Evolutionary conservation across 2,888 invertebrate genomes (phyloP).

Genomic region (Siphonodentalium dalli): DNA sequence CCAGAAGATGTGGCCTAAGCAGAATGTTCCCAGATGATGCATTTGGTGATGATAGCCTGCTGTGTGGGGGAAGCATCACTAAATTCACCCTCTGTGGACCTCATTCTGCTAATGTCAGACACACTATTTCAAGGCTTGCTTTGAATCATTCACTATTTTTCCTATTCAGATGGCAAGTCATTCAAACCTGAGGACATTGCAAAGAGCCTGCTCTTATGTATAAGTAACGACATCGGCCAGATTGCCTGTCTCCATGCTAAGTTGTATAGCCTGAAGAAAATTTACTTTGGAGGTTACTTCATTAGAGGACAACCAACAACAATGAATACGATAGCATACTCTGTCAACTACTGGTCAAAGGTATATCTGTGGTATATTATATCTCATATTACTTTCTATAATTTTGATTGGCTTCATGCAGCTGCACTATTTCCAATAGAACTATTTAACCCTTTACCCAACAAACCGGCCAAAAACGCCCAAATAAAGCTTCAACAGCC

Average conservation of each 20-base stretch:
- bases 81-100: too few species aligned
- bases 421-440: background rate
- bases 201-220: slow-evolving; percentile 72
- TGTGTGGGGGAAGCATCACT: too few species aligned
- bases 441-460: too few species aligned
- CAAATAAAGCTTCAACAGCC: too few species aligned
- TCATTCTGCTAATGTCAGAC: too few species aligned
- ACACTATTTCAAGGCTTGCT: too few species aligned
- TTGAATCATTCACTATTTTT: too few species aligned
- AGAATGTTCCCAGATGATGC: too few species aligned
- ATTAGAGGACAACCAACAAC: slow-evolving; percentile 75
- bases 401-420: background rate
- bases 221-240: slow-evolving; percentile 78
- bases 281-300: slow-evolving; percentile 77
- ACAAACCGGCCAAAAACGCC: too few species aligned
- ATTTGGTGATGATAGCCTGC: too few species aligned
- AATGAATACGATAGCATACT: slow-evolving; percentile 75
- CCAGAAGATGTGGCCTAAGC: too few species aligned
- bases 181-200: slow-evolving; percentile 72
- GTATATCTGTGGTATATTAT: slow-evolving; percentile 53
- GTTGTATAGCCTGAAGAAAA: slow-evolving; percentile 71
- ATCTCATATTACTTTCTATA: background rate
- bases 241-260: slow-evolving; percentile 75
- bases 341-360: slow-evolving; percentile 76
- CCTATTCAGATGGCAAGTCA: slow-evolving; percentile 29